These are phyloP conservation scores for Acanthochromis polyacanthus DNA, from an alignment of 2,113 vertebrate species.

Conservation along the genomic window DNA sequence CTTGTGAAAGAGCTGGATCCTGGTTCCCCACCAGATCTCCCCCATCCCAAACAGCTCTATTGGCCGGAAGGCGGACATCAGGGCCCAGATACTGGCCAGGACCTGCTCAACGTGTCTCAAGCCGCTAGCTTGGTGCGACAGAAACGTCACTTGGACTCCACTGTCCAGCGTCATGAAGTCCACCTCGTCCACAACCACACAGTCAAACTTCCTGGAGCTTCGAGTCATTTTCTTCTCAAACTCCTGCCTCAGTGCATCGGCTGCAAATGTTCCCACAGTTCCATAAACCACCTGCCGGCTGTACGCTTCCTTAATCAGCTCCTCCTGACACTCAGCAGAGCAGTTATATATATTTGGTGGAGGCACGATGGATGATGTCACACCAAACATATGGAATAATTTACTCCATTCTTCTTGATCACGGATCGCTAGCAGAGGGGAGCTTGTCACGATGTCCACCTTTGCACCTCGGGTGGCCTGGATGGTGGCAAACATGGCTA, in stretches of 20 bases:
- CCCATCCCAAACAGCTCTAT: not conserved
- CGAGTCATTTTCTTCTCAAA: constrained; percentile 29
- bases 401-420: constrained; percentile 23
- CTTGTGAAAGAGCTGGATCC: constrained; percentile 33
- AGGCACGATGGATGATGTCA: constrained; percentile 28
- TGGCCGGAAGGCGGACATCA: constrained; percentile 14
- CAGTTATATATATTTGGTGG: not conserved
- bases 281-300: constrained; percentile 7
- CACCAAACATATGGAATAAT: not conserved
- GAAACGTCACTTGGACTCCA: constrained; percentile 25
- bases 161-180: constrained; percentile 29
- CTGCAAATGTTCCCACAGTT: not conserved
- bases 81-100: constrained; percentile 24
- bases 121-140: not conserved
- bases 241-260: constrained; percentile 21
- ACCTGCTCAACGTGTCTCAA: constrained; percentile 25
- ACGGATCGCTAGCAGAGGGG: constrained; percentile 30
- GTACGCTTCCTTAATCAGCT: constrained; percentile 16
- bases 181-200: constrained; percentile 31
- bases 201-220: constrained; percentile 5
- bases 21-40: constrained; percentile 25
- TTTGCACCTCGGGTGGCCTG: not conserved
- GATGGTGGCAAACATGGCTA: constrained; percentile 45
- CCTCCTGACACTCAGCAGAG: not conserved
- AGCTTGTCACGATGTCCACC: constrained; percentile 30